Conservation (phyloP, 2,797 vertebrate species). For the Spondyliosoma cantharus region DNA sequence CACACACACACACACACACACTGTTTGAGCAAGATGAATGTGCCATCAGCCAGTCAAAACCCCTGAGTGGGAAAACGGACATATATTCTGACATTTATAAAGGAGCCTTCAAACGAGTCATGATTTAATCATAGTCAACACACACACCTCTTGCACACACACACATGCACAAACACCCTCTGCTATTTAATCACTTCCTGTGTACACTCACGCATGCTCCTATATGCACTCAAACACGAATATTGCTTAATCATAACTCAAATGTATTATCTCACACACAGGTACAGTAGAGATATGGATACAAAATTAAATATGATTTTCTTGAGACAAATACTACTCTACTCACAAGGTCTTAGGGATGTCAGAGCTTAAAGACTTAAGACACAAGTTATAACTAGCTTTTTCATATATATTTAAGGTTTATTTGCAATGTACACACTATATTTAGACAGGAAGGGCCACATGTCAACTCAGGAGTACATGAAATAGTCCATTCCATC, state of each 20-base stretch:
- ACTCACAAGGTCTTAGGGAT: no score
- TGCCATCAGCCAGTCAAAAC: conserved; percentile 47
- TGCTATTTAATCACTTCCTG: conserved; percentile 30
- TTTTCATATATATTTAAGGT: no score
- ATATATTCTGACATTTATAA: conserved; percentile 68
- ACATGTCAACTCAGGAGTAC: no score
- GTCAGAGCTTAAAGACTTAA: no score
- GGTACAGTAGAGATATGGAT: not conserved
- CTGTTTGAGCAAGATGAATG: conserved; percentile 52
- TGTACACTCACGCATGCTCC: not conserved
- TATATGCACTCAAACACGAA: not conserved
- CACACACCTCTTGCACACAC: not conserved
- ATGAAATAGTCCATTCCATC: no score
- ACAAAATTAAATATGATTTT: not conserved
- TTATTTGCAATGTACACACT: no score
- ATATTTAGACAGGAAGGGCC: no score
- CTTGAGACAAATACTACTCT: not conserved
- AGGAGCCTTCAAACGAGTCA: conserved; percentile 56
- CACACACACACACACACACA: conserved; percentile 16
- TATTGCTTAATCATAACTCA: not conserved
- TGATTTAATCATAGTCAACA: conserved; percentile 54
- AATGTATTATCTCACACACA: not conserved
- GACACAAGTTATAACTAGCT: no score
- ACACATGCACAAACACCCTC: not conserved
- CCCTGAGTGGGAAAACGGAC: conserved; percentile 50